Evolutionary conservation across 2,113 vertebrate genomes (phyloP), one percentile per base, ranked within the genome.

Genomic region (Oxyruncus cristatus): DNA sequence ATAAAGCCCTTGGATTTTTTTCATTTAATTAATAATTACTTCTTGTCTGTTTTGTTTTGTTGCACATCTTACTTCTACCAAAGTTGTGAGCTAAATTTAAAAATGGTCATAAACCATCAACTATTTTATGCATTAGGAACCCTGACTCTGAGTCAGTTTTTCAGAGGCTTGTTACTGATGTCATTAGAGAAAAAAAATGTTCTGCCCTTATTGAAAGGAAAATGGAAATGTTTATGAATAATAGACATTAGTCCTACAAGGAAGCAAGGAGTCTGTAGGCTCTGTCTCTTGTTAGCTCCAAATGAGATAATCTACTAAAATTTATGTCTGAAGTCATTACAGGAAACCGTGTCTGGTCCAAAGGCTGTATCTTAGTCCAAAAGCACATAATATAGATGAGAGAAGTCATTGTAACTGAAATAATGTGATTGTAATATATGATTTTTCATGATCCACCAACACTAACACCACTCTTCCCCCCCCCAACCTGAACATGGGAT

Each of bases 221-320:
- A 94, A 89, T 73, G 49, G 44, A 89, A 89, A 89, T 72, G 44
- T 61, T 75, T 95, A 79, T 93, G 58, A 95, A 79, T 76, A 88
- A 92, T 35, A 89, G 62, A 70, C 21, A 1, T 58, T 79, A 93
- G 53, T 79, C 32, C n/a, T 94, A 56, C 28, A 78, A 81, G 28
- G 52, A 91, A 91, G 59, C 71, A 82, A 53, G 22, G 66, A 89
- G 74, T 76, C 89, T 82, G 62, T 92, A 70, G 67, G 19, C 89
- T 82, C 47, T 88, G 89, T 82, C 86, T 92, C 77, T 61, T 67
- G 22, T 89, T 94, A 91, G 49, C 32, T 95, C 22, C 49, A 93
- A 85, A 96, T 96, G 85, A 95, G 85, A 79, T 96, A 92, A 95
- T 89, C 81, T 58, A 19, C 84, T 85, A 67, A 81, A 85, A 89